Percentiles rank a stretch among this genome's conserved stretches.
Evolutionary conservation across 1,140 invertebrate genomes (phyloP).

Genomic region (Pomacea maculata): DNA sequence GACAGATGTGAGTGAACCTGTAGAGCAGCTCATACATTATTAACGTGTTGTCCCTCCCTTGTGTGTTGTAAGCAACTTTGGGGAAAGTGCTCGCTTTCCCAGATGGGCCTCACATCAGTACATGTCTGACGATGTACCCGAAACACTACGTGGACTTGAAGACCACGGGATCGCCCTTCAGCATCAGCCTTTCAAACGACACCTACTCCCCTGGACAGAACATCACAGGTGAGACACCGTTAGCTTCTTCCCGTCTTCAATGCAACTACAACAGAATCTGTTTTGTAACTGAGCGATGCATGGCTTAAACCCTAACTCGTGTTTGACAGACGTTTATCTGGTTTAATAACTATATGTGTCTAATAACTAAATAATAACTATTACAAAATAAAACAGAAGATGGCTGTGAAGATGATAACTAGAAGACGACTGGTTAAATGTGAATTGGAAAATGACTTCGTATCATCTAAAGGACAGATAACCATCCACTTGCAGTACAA

Average conservation of each 20-base stretch:
- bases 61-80: background rate
- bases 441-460: too few relatives aligned
- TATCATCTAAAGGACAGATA: too few relatives aligned
- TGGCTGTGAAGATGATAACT: background rate
- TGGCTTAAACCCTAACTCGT: too few relatives aligned
- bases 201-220: constrained; percentile 15
- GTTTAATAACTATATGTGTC: background rate
- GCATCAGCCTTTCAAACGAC: background rate
- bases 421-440: background rate
- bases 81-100: background rate
- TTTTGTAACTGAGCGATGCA: too few relatives aligned
- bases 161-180: background rate
- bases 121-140: constrained; percentile 5
- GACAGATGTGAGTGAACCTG: background rate
- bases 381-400: background rate
- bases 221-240: background rate
- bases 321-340: too few relatives aligned
- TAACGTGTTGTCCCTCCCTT: background rate
- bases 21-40: background rate
- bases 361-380: background rate
- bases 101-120: background rate
- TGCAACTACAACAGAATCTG: too few relatives aligned
- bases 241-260: too few relatives aligned
- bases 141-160: background rate
- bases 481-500: background rate